Evolutionary conservation across 2,888 invertebrate species (phyloP).

Genomic region (Elmis aenea): DNA sequence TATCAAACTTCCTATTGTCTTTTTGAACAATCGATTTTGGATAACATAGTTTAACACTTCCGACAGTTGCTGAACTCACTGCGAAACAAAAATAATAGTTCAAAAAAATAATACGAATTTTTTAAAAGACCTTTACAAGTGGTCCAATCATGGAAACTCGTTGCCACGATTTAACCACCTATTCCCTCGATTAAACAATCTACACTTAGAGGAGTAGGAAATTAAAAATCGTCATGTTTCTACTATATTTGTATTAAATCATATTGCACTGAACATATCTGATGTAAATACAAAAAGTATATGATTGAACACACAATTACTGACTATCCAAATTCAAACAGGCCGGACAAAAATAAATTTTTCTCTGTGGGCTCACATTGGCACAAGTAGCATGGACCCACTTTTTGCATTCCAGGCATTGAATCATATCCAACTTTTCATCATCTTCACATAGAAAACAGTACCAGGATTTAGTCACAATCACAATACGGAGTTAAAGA

Average conservation of each 20-base stretch:
- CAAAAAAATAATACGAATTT: not conserved
- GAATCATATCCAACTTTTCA: slow-evolving; percentile 3
- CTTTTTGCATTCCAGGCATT: slow-evolving; percentile 2
- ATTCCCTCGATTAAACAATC: not conserved
- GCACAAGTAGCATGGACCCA: slow-evolving; percentile 2
- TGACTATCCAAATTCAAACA: not conserved
- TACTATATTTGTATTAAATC: not conserved
- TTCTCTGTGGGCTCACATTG: slow-evolving; percentile 1
- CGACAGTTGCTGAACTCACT: not conserved
- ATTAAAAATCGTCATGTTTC: not conserved
- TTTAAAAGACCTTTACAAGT: not conserved
- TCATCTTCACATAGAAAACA: slow-evolving; percentile 1
- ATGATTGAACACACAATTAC: no score
- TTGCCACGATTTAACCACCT: not conserved
- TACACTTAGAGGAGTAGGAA: not conserved
- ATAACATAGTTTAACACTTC: not conserved
- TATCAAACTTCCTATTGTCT: no score
- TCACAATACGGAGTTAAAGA: no score
- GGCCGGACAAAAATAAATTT: not conserved
- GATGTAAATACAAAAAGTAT: no score
- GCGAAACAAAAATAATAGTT: not conserved
- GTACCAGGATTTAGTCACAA: slow-evolving; percentile 2
- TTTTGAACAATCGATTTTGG: not conserved
- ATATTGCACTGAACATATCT: no score
- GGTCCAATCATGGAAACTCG: not conserved